Base-by-base conservation (phyloP, 2,888 invertebrate species). In the Onchidella celtica region DNA sequence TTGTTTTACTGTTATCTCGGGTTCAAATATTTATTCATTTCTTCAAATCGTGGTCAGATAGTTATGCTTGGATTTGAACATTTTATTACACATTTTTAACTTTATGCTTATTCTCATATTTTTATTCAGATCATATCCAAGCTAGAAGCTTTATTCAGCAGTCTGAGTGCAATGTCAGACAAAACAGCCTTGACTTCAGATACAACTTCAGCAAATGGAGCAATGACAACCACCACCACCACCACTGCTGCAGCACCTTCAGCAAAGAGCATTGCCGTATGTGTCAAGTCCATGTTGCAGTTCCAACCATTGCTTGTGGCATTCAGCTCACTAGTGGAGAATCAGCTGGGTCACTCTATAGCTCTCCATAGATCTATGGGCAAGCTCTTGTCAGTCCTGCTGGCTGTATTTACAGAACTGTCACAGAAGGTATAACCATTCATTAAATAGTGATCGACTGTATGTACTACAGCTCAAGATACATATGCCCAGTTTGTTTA, bases 341-440 rank as follows among this genome's bases (percentile, higher is more conserved):
- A 96, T 92, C 96, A 96, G 88, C 92, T 98, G 4, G 95, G 96
- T 0, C 96, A 97, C 87, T 96, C 96, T 91, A 95, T 97, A 2
- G 95, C 96, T 0, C 95, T 96, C 0, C 96, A 97, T 90, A 95
- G 97, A 87, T 95, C 96, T 0, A 95, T 96, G 0, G 96, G 96
- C 86, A 98, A 98, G 94, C 95, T 98, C 94, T 94, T 96, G 9
- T 96, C 97, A 0, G 95, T 97, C 3, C 94, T 98, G 79, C 93
- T 97, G 77, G 96, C 96, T 83, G 95, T 98, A 21, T 99, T 98
- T 92, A 95, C 96, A 0, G 97, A 97, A 88, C 94, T 99, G 40
- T 95, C 96, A 21, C 61, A 97, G 94, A 95, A 96, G 95, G 95
- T 95, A 92, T 0, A 40, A 34, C 47, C 47, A 47, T 47, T 6